phyloP scores from a whole-genome alignment of 2,797 vertebrate species.

The Acanthurus lineatus region DNA sequence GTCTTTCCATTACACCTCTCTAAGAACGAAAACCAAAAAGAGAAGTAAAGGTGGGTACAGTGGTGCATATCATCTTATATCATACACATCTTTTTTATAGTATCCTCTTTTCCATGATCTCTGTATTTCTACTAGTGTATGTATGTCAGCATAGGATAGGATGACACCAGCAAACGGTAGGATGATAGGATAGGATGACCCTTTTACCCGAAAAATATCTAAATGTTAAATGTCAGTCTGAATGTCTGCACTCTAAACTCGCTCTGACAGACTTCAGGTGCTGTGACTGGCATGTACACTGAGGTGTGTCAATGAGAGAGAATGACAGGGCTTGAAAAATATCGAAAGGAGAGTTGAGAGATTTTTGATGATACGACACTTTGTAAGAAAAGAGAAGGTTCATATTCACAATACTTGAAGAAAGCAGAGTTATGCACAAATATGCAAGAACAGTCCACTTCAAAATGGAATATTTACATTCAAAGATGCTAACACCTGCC shows the following conservation, averaged over 20 bases:
- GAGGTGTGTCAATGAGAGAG: not conserved
- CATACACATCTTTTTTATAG: not conserved
- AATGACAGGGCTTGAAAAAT: slow-evolving; percentile 17
- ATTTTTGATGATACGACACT: not conserved
- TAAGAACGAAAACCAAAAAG: slow-evolving; percentile 94
- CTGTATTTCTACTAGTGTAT: not conserved
- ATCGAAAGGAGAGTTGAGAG: slow-evolving; percentile 3
- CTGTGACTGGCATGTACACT: slow-evolving; percentile 7
- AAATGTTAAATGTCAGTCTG: not conserved
- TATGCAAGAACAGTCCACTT: not conserved
- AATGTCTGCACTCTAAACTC: not conserved
- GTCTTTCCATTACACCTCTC: slow-evolving; percentile 92
- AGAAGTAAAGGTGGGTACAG: slow-evolving; percentile 90
- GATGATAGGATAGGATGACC: not conserved
- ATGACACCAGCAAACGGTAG: too few species aligned
- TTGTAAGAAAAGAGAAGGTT: not conserved
- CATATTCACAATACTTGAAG: not conserved
- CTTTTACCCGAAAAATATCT: not conserved
- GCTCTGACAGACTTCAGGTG: slow-evolving; percentile 4
- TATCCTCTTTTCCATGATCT: not conserved
- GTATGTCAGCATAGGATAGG: not conserved
- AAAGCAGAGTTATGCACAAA: slow-evolving; percentile 14
- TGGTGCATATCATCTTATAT: too few species aligned
- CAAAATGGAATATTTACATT: slow-evolving; percentile 6
- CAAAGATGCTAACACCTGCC: not conserved